Percentiles rank a stretch among this genome's conserved stretches.
Evolutionary conservation across 2,797 vertebrate genomes (phyloP).

Genomic region (Odontamblyopus lacepedii): DNA sequence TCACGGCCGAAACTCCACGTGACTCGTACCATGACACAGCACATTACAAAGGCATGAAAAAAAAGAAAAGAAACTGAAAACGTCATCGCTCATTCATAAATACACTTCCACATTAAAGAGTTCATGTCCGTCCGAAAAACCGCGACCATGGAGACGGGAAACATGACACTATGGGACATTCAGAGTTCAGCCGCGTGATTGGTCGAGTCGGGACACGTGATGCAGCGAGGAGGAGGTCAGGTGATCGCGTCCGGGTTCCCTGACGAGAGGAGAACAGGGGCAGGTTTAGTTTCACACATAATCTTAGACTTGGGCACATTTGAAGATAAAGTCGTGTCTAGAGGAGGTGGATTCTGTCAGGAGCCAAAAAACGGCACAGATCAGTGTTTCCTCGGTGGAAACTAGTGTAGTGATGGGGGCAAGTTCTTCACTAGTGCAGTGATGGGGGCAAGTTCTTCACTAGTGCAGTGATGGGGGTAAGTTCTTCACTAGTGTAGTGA

Average conservation of each 20-base stretch:
- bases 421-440: too few species aligned
- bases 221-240: background rate
- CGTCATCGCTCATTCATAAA: slow-evolving; percentile 80
- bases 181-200: background rate
- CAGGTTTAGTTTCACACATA: too few species aligned
- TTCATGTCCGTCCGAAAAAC: slow-evolving; percentile 24
- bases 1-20: slow-evolving; percentile 60
- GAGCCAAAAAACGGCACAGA: too few species aligned
- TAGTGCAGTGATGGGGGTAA: too few species aligned
- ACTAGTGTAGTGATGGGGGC: too few species aligned
- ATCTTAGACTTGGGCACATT: too few species aligned
- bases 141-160: slow-evolving; percentile 9
- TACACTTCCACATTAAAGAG: slow-evolving; percentile 50
- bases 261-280: background rate
- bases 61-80: slow-evolving; percentile 75
- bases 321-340: too few species aligned
- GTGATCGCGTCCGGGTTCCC: background rate
- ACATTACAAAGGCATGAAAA: slow-evolving; percentile 80
- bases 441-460: too few species aligned
- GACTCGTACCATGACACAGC: slow-evolving; percentile 75
- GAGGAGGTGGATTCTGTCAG: too few species aligned
- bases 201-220: slow-evolving; percentile 3
- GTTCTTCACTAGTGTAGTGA: too few species aligned
- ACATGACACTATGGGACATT: background rate
- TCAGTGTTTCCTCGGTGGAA: too few species aligned